Conservation (phyloP, 2,888 invertebrate genomes). For the Spialia ferax region DNA sequence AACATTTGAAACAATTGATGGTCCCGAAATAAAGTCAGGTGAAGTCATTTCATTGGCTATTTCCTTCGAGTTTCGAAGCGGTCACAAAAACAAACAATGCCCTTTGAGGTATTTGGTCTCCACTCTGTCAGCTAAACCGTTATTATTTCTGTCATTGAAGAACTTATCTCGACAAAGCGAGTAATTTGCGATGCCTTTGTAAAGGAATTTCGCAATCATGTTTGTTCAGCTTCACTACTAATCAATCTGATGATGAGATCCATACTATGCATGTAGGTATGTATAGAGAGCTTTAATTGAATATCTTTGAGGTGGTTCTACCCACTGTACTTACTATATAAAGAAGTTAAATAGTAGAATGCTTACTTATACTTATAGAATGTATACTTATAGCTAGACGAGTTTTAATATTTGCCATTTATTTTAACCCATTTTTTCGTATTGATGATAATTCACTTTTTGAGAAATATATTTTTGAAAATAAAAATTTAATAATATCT, state of each 20-base stretch:
- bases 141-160: slow-evolving; percentile 29
- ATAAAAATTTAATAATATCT: no score
- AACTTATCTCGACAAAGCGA: slow-evolving; percentile 17
- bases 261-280: background rate
- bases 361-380: no score
- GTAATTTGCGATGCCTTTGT: slow-evolving; percentile 22
- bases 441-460: no score
- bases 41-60: slow-evolving; percentile 1
- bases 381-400: no score
- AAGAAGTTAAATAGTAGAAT: background rate
- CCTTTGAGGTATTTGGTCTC: slow-evolving; percentile 27
- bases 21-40: background rate
- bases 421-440: no score
- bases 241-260: slow-evolving; percentile 10
- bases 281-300: no score
- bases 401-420: no score
- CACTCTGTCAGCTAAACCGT: slow-evolving; percentile 17
- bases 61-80: background rate
- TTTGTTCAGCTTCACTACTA: slow-evolving; percentile 15
- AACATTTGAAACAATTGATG: background rate
- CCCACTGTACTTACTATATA: background rate
- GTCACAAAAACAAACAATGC: slow-evolving; percentile 25
- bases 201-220: slow-evolving; percentile 21
- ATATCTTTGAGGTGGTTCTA: background rate
- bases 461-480: no score